Evolutionary conservation across 2,797 vertebrate genomes (phyloP), one percentile per base, ranked within the genome.

Genomic region (Poecilia picta): DNA sequence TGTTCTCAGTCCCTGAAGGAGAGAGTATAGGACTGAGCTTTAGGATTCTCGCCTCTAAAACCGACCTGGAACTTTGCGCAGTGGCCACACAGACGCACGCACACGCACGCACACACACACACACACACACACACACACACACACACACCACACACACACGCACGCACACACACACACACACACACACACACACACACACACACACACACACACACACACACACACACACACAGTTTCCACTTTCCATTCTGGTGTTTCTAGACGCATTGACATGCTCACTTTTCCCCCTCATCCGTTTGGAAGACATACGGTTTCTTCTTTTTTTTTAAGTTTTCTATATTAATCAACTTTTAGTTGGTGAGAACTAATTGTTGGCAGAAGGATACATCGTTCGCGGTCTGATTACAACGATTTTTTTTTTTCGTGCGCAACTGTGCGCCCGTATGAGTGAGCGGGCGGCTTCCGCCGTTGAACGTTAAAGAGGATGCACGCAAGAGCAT

Each of bases 11-110:
- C 78, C 74, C 74, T 79, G 75, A 55, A 72, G n/a, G 82, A 75
- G 66, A 70, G 70, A 78, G 75, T 77, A 36, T 2, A 4, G 68
- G 39, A 16, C 12, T 18, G 72, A 68, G 81, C 77, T 84, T 81
- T 79, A 73, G 77, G 83, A 72, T 74, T 45, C 25, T 71, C 62
- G 74, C 70, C 57, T 80, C 66, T 75, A 43, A 83, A 89, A 78
- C 82, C 87, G 81, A 92, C 79, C 85, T 86, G 84, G 81, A 95
- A 95, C 92, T 95, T 95, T 95, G 92, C 93, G 94, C 94, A 94
- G 90, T 93, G 92, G 84, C 72, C 68, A 45, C 41, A 46, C 41
- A 46, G 41, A 71, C 12, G 0, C 76, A 10, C 41, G 8, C 57
- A 1, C 75, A 5, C 84, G 4, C 82, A 0, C 76, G 36, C 28